Base-by-base conservation (phyloP, 1,140 invertebrate genomes). In the Brachionus sp. region DNA sequence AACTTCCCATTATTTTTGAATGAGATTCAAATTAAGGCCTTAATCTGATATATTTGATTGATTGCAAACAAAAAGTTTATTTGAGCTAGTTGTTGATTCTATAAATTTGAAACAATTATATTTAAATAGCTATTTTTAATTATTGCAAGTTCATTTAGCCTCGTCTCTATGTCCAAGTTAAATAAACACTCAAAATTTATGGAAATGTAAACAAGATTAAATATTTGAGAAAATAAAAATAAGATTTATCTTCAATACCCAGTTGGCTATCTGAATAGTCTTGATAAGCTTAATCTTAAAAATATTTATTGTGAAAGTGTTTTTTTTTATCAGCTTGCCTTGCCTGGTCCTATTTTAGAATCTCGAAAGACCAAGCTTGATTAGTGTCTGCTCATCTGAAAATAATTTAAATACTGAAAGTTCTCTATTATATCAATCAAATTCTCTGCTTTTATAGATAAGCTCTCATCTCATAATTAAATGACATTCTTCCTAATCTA, bases 121-220 rank as follows among this genome's bases (percentile, higher is more conserved):
- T 66, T 66, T 66, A 66, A 66, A 33, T 13, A 66, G 64, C 64
- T 33, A 39, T 37, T 39, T 37, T 70, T 70, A 70, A 70, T 70
- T 70, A 70, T 23, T 70, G 66, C 66, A 70, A 70, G 66, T 70
- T 19, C 66, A 70, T 39, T 39, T 37, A 57, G 50, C 33, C 64
- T 37, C 33, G 10, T 66, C 64, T 33, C 64, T 35, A n/a, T 66
- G 25, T 66, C 64, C 33, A 66, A 66, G 25, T 16, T 66, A 66
- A 66, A 66, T 33, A 66, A 66, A 66, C 33, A 70, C 29, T 37
- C 37, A 39, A 70, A 70, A 70, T 39, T 70, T 66, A 37, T 66
- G 66, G 19, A 39, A 70, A 70, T 16, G 66, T 70, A 70, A 70
- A 70, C 66, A 70, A 70, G 66, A 70, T 70, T 70, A 70, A 70